phyloP scores from a whole-genome alignment of 1,140 invertebrate genomes.

The Meloidogyne hapla region DNA sequence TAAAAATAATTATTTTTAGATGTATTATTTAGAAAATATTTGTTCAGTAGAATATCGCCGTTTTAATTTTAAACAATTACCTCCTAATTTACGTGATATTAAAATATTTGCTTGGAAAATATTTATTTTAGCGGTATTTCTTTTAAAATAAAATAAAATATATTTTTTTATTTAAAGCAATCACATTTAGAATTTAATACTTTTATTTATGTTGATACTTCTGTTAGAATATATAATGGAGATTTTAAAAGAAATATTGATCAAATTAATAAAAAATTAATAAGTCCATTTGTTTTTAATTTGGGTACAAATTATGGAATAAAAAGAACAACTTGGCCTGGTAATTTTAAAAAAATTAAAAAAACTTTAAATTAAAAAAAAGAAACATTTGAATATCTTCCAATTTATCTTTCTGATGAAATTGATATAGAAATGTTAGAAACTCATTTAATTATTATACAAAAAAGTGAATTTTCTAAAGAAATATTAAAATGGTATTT shows the following conservation, averaged over 20 bases:
- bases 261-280: background rate
- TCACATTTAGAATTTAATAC: background rate
- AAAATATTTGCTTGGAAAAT: conserved; percentile 2
- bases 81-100: background rate
- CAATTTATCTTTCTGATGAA: background rate
- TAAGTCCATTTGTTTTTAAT: conserved; percentile 1
- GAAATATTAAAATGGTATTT: background rate
- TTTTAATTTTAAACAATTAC: background rate
- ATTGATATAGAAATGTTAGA: background rate
- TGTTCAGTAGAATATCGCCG: background rate
- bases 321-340: background rate
- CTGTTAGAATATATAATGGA: background rate
- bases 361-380: no score
- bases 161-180: background rate
- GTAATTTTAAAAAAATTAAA: background rate
- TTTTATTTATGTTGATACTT: conserved; percentile 4
- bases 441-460: conserved; percentile 1
- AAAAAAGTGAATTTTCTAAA: conserved; percentile 3
- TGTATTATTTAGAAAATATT: background rate
- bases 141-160: background rate
- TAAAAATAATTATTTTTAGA: background rate
- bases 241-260: background rate
- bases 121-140: background rate
- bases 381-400: conserved; percentile 1
- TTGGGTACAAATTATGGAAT: background rate